A percentile compares a stretch with the other conserved stretches of the same genome.
These are phyloP conservation scores for Clytia hemisphaerica DNA, from an alignment of 30 jellyfish, hydroid and myxozoan genomes.

Conservation along the genomic window DNA sequence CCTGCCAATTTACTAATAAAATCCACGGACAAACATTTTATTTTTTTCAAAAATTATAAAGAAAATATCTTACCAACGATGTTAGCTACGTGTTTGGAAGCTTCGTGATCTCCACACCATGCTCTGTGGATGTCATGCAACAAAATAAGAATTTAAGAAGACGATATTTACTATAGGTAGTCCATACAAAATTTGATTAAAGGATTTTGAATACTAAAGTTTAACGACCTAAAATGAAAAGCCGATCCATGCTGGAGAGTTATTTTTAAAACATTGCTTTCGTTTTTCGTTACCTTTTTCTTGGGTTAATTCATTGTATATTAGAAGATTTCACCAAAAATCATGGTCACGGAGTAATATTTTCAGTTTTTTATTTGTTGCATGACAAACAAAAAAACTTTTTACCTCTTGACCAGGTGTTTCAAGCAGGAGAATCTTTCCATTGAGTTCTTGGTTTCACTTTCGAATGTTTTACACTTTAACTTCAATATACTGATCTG, in stretches of 20 bases:
- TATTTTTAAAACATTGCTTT: too few relatives aligned
- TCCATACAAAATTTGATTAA: not conserved
- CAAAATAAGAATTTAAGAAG: not conserved
- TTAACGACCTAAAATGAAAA: not conserved
- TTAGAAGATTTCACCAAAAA: too few relatives aligned
- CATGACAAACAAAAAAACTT: not conserved
- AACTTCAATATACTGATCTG: conserved; percentile 25
- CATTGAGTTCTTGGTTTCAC: conserved; percentile 37
- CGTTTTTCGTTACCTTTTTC: too few relatives aligned
- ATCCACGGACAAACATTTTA: too few relatives aligned
- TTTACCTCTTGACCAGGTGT: conserved; percentile 48
- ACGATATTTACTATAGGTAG: not conserved
- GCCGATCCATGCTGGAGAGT: too few relatives aligned
- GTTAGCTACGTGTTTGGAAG: conserved; percentile 66
- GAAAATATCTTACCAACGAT: conserved; percentile 47
- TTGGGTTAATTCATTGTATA: too few relatives aligned
- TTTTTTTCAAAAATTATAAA: not conserved
- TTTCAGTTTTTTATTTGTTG: too few relatives aligned
- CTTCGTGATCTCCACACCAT: conserved; percentile 68
- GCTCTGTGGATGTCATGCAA: conserved; percentile 21
- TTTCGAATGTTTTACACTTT: conserved; percentile 32
- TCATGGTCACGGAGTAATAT: too few relatives aligned
- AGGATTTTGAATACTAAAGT: not conserved
- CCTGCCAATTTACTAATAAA: too few relatives aligned
- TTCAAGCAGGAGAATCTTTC: conserved; percentile 46